Evolutionary conservation across 2,888 invertebrate genomes (phyloP), one percentile per base, ranked within the genome.

Genomic region (Cremastinae sp.): DNA sequence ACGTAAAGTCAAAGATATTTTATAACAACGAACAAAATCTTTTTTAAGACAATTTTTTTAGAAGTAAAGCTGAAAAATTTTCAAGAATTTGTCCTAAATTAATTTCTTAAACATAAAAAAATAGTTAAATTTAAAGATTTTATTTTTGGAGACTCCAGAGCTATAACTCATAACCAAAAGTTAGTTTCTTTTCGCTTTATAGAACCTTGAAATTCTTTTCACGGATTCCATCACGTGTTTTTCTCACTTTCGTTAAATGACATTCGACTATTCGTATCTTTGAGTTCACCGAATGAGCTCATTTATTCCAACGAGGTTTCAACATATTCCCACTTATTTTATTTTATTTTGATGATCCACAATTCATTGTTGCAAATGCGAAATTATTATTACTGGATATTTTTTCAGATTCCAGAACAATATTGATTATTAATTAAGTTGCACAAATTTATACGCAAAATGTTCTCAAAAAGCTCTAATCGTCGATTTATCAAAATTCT

Each of bases 151-250:
- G 41, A 16, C 53, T 28, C 66, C 61, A 56, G 47, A 65, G 59
- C 76, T 73, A 70, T 78, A 81, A 80, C 64, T 79, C 79, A 74
- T 81, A 73, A 65, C 71, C 56, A 72, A 78, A 73, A 78, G 74
- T 74, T 78, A 38, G 41, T 2, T 9, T 38, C 80, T 71, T 69
- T 34, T 73, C 74, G 45, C 20, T 14, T 45, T 49, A n/a, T n/a
- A 47, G 49, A 65, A 71, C 28, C 64, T 76, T 47, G 73, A 41
- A 65, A 73, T 73, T 73, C 64, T 69, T 59, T 34, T 51, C 45
- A 28, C 18, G 41, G 14, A 72, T 75, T 75, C 65, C 69, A 47
- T 65, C 41, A 53, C 65, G 10, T 71, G 8, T 51, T 54, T 71
- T 68, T 81, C 61, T 43, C 62, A 41, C 66, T 72, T 70, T 78